Evolutionary conservation across 2,888 invertebrate genomes (phyloP).

Genomic region (Lordiphosa fenestrarum): DNA sequence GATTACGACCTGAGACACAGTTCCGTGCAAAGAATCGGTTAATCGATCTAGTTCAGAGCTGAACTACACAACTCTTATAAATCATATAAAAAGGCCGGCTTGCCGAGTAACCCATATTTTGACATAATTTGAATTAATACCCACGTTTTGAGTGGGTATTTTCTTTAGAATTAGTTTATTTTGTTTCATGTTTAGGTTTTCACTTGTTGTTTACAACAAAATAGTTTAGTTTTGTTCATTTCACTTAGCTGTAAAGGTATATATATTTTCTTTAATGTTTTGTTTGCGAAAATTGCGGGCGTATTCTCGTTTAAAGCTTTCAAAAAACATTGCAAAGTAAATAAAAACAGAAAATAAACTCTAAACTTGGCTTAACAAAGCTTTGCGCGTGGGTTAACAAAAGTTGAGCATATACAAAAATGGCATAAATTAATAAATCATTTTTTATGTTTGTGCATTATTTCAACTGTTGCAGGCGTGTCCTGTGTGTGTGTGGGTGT

Average conservation of each 20-base stretch:
- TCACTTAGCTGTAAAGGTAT: constrained; percentile 6
- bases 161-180: constrained; percentile 1
- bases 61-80: too few relatives aligned
- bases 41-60: too few relatives aligned
- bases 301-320: constrained; percentile 21
- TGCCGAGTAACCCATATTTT: too few relatives aligned
- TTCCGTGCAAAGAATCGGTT: too few relatives aligned
- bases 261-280: not conserved
- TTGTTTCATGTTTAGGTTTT: not conserved
- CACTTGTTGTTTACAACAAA: constrained; percentile 4
- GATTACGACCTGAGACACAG: too few relatives aligned
- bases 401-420: constrained; percentile 14
- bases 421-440: constrained; percentile 16
- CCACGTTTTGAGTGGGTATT: too few relatives aligned
- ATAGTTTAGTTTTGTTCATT: constrained; percentile 8
- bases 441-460: constrained; percentile 49
- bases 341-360: not conserved
- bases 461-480: constrained; percentile 33
- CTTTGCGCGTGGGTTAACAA: constrained; percentile 12
- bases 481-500: constrained; percentile 26
- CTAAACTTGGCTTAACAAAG: constrained; percentile 7
- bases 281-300: constrained; percentile 9
- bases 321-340: constrained; percentile 4
- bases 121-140: too few relatives aligned
- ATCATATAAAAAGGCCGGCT: too few relatives aligned